Base-by-base conservation (phyloP, 2,888 invertebrate species). In the Lasioglossum marginatum region DNA sequence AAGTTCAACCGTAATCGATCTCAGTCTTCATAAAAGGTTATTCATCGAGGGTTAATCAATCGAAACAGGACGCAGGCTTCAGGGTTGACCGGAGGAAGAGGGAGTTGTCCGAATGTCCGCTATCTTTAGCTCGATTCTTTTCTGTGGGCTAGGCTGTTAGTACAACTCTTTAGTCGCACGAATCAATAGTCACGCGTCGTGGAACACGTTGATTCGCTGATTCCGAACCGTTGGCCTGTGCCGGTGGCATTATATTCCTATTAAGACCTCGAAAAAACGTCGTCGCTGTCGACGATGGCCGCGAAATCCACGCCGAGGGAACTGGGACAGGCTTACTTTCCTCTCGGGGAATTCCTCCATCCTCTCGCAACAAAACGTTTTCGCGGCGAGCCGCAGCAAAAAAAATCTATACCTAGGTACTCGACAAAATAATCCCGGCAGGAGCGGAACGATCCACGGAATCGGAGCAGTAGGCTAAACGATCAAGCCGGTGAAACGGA, bases 121-220 rank as follows among this genome's bases (percentile, higher is more conserved):
- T 85, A 85, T 86, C 86, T 86, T 86, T 85, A 81, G 81, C 74
- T 52, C 31, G 37, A 60, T 81, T 73, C 78, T 70, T 77, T 63
- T 71, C 72, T 57, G 10, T 37, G 71, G 74, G 75, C 83, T 81
- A 63, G 71, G 43, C 60, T 60, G 52, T 52, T n/a, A 10, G 52
- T 23, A 23, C 3, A 52, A n/a, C 52, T n/a, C 8, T 52, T 16
- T 19, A 68, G 34, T 31, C 37, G 66, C 81, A 77, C 80, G 73
- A 86, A 82, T 82, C 85, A 70, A 86, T 71, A 77, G 81, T 85
- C 79, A 82, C 81, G 86, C 85, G 63, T 82, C 85, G 60, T 0
- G 77, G 45, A 70, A 43, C 68, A 70, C 45, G 68, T 74, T 85
- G 85, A 86, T 86, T 63, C 74, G 84, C 14, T 74, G 80, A 78